Evolutionary conservation across 2,113 vertebrate genomes (phyloP).

Genomic region (Alethe castanea): DNA sequence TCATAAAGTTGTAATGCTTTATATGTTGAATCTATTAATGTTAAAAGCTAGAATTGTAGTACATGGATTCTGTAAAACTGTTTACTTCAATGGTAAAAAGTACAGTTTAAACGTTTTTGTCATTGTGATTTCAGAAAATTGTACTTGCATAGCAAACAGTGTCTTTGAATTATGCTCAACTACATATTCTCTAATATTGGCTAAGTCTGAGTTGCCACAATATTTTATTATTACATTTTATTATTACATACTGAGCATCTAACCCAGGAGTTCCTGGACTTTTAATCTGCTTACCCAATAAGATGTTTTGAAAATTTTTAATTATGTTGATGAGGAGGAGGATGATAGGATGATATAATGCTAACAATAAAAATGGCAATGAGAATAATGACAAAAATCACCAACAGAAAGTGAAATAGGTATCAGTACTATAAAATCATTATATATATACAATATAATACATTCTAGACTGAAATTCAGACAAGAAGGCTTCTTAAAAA

Average conservation of each 20-base stretch:
- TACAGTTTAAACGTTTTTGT: background rate
- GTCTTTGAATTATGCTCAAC: background rate
- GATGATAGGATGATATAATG: background rate
- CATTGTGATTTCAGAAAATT: background rate
- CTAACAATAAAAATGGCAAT: background rate
- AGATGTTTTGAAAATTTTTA: background rate
- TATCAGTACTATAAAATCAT: background rate
- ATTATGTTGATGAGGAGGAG: background rate
- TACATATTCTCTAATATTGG: background rate
- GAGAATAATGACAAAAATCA: background rate
- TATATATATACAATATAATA: background rate
- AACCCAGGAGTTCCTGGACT: background rate
- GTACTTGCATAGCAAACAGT: background rate
- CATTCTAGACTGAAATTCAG: background rate
- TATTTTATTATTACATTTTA: background rate
- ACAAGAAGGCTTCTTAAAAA: background rate
- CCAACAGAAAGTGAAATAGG: background rate
- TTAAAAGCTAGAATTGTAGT: background rate
- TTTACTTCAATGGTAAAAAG: background rate
- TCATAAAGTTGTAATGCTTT: background rate
- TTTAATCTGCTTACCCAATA: background rate
- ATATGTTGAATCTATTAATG: background rate
- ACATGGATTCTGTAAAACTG: background rate
- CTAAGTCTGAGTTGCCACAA: background rate
- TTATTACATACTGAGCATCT: background rate